A percentile compares a stretch with the other conserved stretches of the same genome.
These are phyloP conservation scores for Anoura caudifer DNA, from an alignment of 2,113 vertebrate genomes.

Conservation along the genomic window DNA sequence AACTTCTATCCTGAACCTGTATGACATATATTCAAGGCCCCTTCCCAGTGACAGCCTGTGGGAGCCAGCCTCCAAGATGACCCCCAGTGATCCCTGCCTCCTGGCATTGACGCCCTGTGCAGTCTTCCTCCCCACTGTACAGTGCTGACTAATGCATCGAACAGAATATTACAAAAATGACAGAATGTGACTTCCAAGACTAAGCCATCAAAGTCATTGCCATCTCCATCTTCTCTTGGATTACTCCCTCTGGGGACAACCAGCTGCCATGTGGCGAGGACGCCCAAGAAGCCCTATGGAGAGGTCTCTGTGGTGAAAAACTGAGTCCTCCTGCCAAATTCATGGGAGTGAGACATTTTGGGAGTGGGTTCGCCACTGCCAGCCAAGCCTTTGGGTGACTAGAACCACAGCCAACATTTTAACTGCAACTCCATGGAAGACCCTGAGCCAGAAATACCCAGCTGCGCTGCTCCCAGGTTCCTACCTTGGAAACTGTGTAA, in stretches of 20 bases:
- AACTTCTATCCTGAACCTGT: not conserved
- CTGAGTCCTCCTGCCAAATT: not conserved
- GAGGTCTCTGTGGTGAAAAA: not conserved
- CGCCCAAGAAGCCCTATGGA: not conserved
- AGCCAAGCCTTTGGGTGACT: not conserved
- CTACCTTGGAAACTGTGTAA: not conserved
- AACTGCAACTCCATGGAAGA: not conserved
- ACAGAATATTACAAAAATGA: not conserved
- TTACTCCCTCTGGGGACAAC: not conserved
- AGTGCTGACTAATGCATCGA: not conserved
- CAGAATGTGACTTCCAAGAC: not conserved
- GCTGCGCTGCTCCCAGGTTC: not conserved
- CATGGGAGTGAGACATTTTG: not conserved
- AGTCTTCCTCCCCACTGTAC: not conserved
- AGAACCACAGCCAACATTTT: not conserved
- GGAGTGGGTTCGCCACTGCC: not conserved
- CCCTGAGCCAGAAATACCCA: not conserved
- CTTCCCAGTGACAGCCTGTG: not conserved
- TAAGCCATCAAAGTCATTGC: not conserved
- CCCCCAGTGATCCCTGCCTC: rapidly evolving
- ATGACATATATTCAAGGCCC: not conserved
- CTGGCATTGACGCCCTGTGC: rapidly evolving
- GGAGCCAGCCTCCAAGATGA: no score
- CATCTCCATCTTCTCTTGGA: not conserved
- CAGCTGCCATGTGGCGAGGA: not conserved